Evolutionary conservation across 2,797 vertebrate genomes (phyloP).

Genomic region (Sarcophilus harrisii): DNA sequence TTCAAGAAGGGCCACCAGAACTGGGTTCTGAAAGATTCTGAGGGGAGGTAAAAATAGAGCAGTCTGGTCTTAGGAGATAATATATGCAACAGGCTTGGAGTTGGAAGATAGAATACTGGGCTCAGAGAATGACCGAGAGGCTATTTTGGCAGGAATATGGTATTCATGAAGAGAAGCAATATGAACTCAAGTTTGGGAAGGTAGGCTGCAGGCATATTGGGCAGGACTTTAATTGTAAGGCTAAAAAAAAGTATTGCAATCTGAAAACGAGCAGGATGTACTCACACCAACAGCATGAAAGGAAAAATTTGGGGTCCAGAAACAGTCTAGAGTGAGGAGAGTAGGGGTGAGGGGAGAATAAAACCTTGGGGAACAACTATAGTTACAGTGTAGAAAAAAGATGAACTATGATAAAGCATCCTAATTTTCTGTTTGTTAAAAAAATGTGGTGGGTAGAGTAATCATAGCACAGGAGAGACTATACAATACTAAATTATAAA

Average conservation of each 20-base stretch:
- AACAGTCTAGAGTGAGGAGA: background rate
- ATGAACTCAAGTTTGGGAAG: background rate
- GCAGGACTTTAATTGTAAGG: background rate
- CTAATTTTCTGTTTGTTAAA: constrained; percentile 31
- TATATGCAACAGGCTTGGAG: background rate
- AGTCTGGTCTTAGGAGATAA: background rate
- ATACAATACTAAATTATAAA: background rate
- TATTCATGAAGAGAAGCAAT: background rate
- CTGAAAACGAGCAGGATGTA: background rate
- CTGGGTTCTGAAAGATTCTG: background rate
- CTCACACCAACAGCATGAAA: background rate
- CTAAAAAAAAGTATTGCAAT: background rate
- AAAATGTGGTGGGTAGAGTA: constrained; percentile 31
- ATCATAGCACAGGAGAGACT: constrained; percentile 35
- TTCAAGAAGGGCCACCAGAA: background rate
- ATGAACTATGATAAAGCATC: constrained; percentile 2
- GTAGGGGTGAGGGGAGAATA: background rate
- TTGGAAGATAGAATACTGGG: background rate
- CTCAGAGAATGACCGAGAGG: background rate
- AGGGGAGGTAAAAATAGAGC: background rate
- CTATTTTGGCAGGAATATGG: background rate
- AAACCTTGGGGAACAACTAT: background rate
- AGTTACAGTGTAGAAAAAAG: constrained; percentile 3
- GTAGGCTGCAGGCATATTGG: background rate
- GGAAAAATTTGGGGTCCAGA: background rate